Conservation (phyloP, 1,140 invertebrate species). For the Rhagoletis pomonella region DNA sequence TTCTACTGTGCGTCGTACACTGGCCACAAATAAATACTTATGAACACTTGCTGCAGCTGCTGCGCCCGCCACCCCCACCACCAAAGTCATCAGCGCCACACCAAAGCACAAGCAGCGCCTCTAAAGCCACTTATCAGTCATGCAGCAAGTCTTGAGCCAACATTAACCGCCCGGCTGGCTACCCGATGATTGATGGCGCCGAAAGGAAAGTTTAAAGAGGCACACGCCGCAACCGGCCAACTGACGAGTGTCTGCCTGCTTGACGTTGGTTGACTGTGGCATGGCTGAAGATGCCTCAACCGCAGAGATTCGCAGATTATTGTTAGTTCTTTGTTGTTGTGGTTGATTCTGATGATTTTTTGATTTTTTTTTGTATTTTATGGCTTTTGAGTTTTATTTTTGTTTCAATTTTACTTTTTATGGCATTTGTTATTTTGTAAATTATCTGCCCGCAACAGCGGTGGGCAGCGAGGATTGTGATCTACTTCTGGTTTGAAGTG, state of each 20-base stretch:
- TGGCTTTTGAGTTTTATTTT: constrained; percentile 2
- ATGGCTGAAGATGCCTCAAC: constrained; percentile 26
- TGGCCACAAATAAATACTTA: neutral
- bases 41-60: neutral
- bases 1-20: neutral
- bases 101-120: neutral
- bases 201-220: constrained; percentile 47
- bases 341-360: neutral
- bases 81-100: neutral
- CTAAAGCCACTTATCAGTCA: constrained; percentile 20
- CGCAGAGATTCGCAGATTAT: neutral
- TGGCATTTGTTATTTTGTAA: neutral
- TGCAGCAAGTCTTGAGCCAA: constrained; percentile 14
- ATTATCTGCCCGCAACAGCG: neutral
- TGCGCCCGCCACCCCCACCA: constrained; percentile 17
- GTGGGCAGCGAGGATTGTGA: neutral
- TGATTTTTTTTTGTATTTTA: neutral
- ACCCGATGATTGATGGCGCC: constrained; percentile 41
- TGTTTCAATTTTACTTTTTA: neutral
- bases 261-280: neutral
- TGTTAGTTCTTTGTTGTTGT: neutral
- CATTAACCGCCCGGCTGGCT: neutral
- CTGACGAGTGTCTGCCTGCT: neutral
- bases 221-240: constrained; percentile 34
- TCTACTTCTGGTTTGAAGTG: neutral